Base-by-base conservation (phyloP, 2,797 vertebrate species). In the Ambastaia sidthimunki region DNA sequence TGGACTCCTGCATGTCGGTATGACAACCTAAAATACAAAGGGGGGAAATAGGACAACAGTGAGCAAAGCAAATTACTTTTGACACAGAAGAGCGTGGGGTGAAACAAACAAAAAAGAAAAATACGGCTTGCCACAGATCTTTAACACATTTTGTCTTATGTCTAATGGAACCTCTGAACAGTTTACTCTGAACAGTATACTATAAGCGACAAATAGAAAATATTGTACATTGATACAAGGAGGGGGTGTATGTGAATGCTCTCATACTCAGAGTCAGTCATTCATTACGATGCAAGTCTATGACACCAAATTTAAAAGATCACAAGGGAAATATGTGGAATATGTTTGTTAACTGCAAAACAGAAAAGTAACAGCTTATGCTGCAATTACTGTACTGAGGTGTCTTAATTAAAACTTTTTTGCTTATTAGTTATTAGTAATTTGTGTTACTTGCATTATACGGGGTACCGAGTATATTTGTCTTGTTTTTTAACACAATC, bases 1-100 rank as follows among this genome's bases (percentile, higher is more conserved):
- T 97, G 95, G 97, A 97, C 96, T 99, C 97, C 95, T 98, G 97
- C 98, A 99, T 99, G 96, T 98, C 96, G 96, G 96, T 96, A 95
- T 94, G 95, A 94, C 88, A 93, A 95, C 94, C 96, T 97, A 93
- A 89, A 89, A 83, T 74, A 88, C 90, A 85, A 90, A 78, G 88
- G 89, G 88, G 90, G 90, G 90, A 93, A 89, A 92, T 23, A 47
- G 50, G 41, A 16, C 44, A 3, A 34, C 50, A 18, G n/a, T 10
- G 23, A 69, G n/a, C 48, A 25, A 60, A 80, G 13, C 10, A 67
- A 18, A 90, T 93, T 92, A 91, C 87, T 90, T 34, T 18, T 68
- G 11, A 69, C 37, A 76, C 13, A 52, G 13, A 37, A 50, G 55
- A 31, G 10, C 4, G 50, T n/a, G 50, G 16, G 50, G 16, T 52